Evolutionary conservation across 1,140 invertebrate species (phyloP), one percentile per base, ranked within the genome.

Genomic region (Tribolium castaneum): DNA sequence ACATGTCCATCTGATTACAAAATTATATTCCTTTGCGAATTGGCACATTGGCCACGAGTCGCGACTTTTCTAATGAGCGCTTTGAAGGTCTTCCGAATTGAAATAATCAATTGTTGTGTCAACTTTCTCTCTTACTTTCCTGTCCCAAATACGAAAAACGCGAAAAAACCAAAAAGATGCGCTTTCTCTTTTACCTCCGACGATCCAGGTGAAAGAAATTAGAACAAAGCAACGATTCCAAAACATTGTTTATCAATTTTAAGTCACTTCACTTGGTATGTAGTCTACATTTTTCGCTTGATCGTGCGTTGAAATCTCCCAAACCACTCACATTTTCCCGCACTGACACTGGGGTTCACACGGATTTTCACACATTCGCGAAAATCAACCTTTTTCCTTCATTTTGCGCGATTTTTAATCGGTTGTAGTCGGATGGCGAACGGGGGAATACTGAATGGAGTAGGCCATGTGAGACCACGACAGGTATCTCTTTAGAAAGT

Each of bases 181-280:
- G 78, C 78, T 79, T 79, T 79, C 78, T 76, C 70, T 49, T 75
- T 76, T 72, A 79, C 78, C 78, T 79, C 76, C 59, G 39, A 79
- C 39, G 12, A 79, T 59, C 51, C 70, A 79, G 49, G 74, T 45
- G 50, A 79, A 79, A 79, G 74, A 73, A 79, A 79, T 66, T 51
- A 79, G 78, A 51, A 70, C 78, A 70, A 54, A 45, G 54, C 54
- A 76, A 66, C 30, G 71, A 76, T 59, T 73, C 74, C 74, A 73
- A 73, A 56, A 76, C 78, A 79, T 79, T 73, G 71, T 73, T 72
- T 72, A 35, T 39, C 6, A 16, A 59, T 22, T 59, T 66, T 62
- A 14, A 66, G 7, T 35, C 59, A 59, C 54, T 59, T 9, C 54
- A 59, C 16, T 19, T 19, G 16, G 16, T 19, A 1, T 19, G 1